Conservation (phyloP, 2,888 invertebrate species). For the Drosophila atroscutellata region DNA sequence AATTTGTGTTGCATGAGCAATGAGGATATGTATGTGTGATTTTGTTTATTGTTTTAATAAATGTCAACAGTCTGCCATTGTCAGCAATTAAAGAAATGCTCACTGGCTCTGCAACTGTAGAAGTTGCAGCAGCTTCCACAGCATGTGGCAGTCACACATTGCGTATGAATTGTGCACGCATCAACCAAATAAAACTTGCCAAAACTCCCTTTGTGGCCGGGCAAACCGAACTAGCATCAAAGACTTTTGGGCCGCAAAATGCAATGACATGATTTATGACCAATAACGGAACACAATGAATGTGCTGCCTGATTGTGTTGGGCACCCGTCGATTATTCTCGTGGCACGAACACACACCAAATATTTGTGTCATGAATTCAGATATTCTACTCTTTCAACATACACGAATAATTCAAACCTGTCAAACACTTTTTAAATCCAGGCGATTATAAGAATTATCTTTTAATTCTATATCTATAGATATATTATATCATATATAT, state of each 20-base stretch:
- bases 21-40: slow-evolving; percentile 34
- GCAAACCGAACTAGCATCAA: slow-evolving; percentile 16
- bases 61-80: slow-evolving; percentile 69
- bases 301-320: slow-evolving; percentile 3
- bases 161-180: slow-evolving; percentile 53
- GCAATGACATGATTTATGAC: slow-evolving; percentile 73
- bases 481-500: background rate
- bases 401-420: background rate
- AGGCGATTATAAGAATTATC: background rate
- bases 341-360: slow-evolving; percentile 5
- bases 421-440: background rate
- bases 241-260: slow-evolving; percentile 55
- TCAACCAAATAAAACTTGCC: slow-evolving; percentile 45
- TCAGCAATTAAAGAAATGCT: slow-evolving; percentile 64
- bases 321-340: background rate
- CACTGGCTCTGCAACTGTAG: slow-evolving; percentile 5
- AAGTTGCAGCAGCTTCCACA: slow-evolving; percentile 31
- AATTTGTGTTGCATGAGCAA: slow-evolving; percentile 11
- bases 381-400: background rate
- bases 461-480: background rate
- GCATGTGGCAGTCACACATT: slow-evolving; percentile 33
- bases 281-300: slow-evolving; percentile 35
- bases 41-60: slow-evolving; percentile 79
- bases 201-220: slow-evolving; percentile 44
- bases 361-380: background rate